Evolutionary conservation across 2,888 invertebrate genomes (phyloP).

Genomic region (Cancer borealis): DNA sequence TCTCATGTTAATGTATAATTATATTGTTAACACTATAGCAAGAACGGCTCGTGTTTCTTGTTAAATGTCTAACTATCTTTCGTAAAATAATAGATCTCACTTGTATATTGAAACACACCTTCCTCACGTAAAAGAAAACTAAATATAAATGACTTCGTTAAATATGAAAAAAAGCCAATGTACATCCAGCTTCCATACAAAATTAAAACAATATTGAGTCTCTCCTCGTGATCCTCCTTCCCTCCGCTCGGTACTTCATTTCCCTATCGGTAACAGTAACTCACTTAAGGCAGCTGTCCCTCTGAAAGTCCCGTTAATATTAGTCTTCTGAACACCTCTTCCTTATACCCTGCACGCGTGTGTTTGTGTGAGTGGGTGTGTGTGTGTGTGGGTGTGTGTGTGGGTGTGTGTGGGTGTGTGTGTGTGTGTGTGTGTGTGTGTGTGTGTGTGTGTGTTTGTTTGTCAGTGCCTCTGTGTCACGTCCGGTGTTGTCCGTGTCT

Average conservation of each 20-base stretch:
- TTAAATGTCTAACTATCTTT: neutral
- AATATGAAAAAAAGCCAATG: neutral
- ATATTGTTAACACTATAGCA: neutral
- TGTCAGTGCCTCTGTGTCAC: constrained; percentile 65
- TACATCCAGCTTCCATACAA: neutral
- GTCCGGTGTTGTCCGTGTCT: constrained; percentile 65
- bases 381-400: constrained; percentile 38
- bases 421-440: constrained; percentile 12
- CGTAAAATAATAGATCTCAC: no score
- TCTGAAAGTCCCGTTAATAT: neutral
- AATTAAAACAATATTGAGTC: neutral
- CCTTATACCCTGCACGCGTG: constrained; percentile 7
- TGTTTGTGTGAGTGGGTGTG: constrained; percentile 43
- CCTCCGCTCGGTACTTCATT: neutral
- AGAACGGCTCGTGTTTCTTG: neutral
- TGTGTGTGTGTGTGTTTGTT: constrained; percentile 49
- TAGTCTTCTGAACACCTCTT: constrained; percentile 10
- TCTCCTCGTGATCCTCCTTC: neutral
- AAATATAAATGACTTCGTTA: neutral
- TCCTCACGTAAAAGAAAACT: neutral
- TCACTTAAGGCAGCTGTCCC: neutral
- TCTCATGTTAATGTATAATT: neutral
- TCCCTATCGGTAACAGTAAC: neutral
- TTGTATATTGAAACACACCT: neutral
- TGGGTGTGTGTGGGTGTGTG: constrained; percentile 9